Conservation (phyloP, 1,140 invertebrate genomes). For the Atopsyche davidsoni region DNA sequence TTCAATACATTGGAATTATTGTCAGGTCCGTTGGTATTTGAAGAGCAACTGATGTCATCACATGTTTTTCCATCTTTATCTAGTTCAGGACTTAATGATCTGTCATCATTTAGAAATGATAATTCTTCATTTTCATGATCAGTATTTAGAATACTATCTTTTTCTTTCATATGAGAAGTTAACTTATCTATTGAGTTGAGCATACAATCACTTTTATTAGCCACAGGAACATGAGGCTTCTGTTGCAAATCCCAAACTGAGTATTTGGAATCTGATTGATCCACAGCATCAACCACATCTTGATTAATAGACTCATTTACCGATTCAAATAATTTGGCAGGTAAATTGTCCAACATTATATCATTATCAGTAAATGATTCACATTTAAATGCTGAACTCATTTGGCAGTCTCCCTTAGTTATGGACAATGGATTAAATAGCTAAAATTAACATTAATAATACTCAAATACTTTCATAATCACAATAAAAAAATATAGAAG, state of each 20-base stretch:
- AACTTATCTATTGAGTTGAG: constrained; percentile 11
- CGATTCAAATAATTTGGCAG: constrained; percentile 28
- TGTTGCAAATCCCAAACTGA: constrained; percentile 24
- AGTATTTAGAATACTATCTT: constrained; percentile 17
- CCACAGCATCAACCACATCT: constrained; percentile 5
- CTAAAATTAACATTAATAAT: constrained; percentile 14
- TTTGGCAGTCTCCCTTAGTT: constrained; percentile 24
- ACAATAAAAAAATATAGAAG: neutral
- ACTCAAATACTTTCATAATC: constrained; percentile 2
- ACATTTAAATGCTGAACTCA: constrained; percentile 28
- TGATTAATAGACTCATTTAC: constrained; percentile 21
- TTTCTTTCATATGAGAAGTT: constrained; percentile 5
- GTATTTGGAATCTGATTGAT: constrained; percentile 22
- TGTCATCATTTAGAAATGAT: constrained; percentile 24
- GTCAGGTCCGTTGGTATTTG: too few species aligned
- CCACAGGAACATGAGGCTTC: constrained; percentile 12
- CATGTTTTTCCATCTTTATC: too few species aligned
- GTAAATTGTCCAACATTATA: constrained; percentile 24
- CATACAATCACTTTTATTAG: constrained; percentile 21
- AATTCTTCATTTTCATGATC: constrained; percentile 23
- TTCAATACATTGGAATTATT: too few species aligned
- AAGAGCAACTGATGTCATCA: too few species aligned
- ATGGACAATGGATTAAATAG: constrained; percentile 20
- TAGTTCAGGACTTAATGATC: constrained; percentile 11
- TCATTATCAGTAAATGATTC: constrained; percentile 28